phyloP scores from a whole-genome alignment of 2,113 vertebrate species.

The Telmatochromis brichardi region DNA sequence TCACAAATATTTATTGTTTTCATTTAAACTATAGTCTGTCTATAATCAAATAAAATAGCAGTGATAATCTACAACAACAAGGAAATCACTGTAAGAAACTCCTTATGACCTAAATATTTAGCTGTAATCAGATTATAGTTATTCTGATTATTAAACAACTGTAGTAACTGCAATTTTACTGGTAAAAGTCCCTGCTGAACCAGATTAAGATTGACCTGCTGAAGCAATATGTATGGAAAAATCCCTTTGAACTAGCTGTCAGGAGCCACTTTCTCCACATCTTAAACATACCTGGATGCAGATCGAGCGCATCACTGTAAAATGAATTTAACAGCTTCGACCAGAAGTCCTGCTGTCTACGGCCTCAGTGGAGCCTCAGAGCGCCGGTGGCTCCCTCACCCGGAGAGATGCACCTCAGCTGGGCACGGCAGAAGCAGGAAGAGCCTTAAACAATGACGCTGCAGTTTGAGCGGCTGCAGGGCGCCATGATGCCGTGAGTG shows the following conservation, averaged over 20 bases:
- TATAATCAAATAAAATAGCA: not conserved
- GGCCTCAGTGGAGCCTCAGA: not conserved
- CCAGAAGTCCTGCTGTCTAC: not conserved
- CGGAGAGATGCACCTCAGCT: not conserved
- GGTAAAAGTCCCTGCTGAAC: not conserved
- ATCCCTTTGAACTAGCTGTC: not conserved
- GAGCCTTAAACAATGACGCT: not conserved
- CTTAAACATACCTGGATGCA: not conserved
- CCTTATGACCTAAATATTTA: not conserved
- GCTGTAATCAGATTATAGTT: not conserved
- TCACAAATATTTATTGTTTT: not conserved
- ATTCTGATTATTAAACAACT: not conserved
- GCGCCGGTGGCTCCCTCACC: not conserved
- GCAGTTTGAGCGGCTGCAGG: constrained; percentile 17
- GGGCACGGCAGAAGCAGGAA: not conserved
- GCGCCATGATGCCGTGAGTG: constrained; percentile 2
- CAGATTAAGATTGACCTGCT: not conserved
- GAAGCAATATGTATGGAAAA: not conserved
- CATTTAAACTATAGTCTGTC: not conserved
- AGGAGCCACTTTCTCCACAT: not conserved
- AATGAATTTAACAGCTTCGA: not conserved
- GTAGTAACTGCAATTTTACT: not conserved
- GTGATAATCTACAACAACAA: not conserved
- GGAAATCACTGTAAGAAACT: not conserved
- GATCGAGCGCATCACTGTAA: not conserved